Evolutionary conservation across 2,888 invertebrate species (phyloP).

Genomic region (Cephus pulcher): DNA sequence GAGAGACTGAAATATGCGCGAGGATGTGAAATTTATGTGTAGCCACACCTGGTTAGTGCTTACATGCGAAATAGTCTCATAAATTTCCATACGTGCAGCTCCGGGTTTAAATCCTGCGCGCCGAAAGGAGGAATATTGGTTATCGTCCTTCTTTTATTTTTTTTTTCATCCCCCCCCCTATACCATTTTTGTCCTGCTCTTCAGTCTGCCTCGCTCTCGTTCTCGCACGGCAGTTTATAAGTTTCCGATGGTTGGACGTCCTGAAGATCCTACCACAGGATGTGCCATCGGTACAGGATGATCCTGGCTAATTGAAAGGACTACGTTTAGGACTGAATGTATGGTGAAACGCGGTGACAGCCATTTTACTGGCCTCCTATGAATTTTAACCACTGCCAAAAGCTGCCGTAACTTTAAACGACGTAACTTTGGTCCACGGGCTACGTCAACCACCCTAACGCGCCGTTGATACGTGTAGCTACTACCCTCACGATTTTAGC

Average conservation of each 20-base stretch:
- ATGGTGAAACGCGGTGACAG: background rate
- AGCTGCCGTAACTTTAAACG: conserved; percentile 36
- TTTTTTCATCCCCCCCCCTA: background rate
- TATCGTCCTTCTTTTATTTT: conserved; percentile 28
- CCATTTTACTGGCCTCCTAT: background rate
- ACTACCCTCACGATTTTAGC: conserved; percentile 15
- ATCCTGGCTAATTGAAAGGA: background rate
- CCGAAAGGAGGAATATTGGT: conserved; percentile 54
- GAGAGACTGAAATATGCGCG: conserved; percentile 61
- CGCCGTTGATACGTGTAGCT: background rate
- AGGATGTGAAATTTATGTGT: conserved; percentile 65
- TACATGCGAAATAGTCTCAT: conserved; percentile 63
- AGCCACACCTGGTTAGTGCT: conserved; percentile 66
- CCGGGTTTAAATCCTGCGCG: conserved; percentile 53
- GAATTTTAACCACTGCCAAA: conserved; percentile 17
- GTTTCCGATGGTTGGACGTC: background rate
- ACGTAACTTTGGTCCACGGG: conserved; percentile 34
- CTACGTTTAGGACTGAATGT: background rate
- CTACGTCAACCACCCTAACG: background rate
- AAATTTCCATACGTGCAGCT: conserved; percentile 60
- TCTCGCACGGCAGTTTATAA: background rate
- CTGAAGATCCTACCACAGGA: background rate
- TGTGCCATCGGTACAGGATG: background rate
- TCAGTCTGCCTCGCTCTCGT: background rate
- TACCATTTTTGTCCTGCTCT: background rate